Evolutionary conservation across 2,888 invertebrate genomes (phyloP).

Genomic region (Axea sp.): DNA sequence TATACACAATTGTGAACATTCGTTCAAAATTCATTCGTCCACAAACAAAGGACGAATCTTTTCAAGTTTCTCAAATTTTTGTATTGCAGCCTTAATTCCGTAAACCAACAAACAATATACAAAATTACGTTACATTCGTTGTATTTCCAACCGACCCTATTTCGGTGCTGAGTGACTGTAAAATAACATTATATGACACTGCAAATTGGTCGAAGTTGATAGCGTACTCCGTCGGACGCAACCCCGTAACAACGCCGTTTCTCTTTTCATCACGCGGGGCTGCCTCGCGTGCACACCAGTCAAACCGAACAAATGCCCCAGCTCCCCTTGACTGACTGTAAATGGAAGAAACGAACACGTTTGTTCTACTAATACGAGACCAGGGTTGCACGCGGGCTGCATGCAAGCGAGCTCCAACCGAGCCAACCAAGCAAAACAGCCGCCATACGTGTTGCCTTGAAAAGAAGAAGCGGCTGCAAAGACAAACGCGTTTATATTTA

Average conservation of each 20-base stretch:
- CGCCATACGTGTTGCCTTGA: conserved; percentile 29
- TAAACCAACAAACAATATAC: no score
- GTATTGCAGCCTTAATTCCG: no score
- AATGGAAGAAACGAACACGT: conserved; percentile 54
- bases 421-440: conserved; percentile 31
- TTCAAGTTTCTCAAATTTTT: no score
- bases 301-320: conserved; percentile 49
- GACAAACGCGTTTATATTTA: conserved; percentile 56
- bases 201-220: conserved; percentile 26
- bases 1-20: no score
- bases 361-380: conserved; percentile 42
- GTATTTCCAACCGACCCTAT: no score
- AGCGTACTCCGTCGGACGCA: neutral
- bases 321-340: no score
- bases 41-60: no score
- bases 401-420: conserved; percentile 34
- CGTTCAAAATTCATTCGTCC: no score
- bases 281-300: conserved; percentile 32
- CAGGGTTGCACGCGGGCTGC: conserved; percentile 37
- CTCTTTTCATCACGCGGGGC: conserved; percentile 11
- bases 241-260: conserved; percentile 1
- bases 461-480: conserved; percentile 38
- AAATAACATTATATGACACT: conserved; percentile 34
- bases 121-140: no score
- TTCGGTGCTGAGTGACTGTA: conserved; percentile 2